Evolutionary conservation across 2,113 vertebrate species (phyloP), one percentile per base, ranked within the genome.

Genomic region (Burhinus bistriatus): DNA sequence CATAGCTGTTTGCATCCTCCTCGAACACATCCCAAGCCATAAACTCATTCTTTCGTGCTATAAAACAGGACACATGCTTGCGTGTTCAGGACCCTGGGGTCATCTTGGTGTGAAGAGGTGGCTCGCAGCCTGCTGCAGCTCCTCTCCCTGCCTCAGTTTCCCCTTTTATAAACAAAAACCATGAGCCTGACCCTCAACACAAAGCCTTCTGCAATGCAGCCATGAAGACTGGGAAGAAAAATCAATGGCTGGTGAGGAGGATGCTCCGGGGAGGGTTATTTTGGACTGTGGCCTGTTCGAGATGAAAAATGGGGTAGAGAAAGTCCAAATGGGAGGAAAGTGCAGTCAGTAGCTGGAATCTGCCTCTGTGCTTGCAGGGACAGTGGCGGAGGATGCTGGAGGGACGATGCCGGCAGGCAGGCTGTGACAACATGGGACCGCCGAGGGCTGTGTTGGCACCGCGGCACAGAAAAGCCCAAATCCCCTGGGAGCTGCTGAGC

Each of bases 401-500:
- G 54, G 71, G 40, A 72, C 1, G 21, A 54, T 47, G 77, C 38
- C 38, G 1, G 0, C 58, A 22, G 34, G 51, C 21, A n/a, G 16
- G 49, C n/a, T 65, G 34, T 26, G 62, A 47, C 34, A 30, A 49
- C 27, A 10, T 0, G 13, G 26, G 17, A 44, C 10, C 12, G 18
- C 27, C 0, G 1, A 54, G 38, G 42, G 12, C 19, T 20, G 8
- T 6, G 54, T 3, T 55, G 71, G 44, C 30, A 36, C 38, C 11
- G 0, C 0, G 6, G 27, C 78, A 44, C 1, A 26, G 65, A 38
- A 44, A 68, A 82, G 20, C 32, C 1, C 0, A 54, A 70, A 59
- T 7, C 34, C 32, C 27, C 75, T 9, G 27, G 42, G 47, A 57
- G n/a, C 5, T 62, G 58, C 49, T 54, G 38, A n/a, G 32, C 40